phyloP scores from a whole-genome alignment of 2,888 invertebrate species.

The Papilio protenor region DNA sequence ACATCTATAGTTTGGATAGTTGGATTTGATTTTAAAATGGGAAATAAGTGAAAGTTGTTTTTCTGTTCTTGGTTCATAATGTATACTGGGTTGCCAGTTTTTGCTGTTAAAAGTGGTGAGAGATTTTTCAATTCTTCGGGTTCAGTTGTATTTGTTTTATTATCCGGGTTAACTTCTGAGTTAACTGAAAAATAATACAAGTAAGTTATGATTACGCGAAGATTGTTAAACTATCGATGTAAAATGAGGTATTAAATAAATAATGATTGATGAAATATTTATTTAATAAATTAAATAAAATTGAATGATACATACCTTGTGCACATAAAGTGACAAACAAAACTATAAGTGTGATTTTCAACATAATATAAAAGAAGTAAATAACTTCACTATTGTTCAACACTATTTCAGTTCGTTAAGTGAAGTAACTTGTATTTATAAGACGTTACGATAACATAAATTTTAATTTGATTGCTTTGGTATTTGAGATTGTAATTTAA shows the following conservation, averaged over 20 bases:
- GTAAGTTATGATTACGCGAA: background rate
- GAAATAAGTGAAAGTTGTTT: background rate
- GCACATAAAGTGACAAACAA: background rate
- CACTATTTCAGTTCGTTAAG: background rate
- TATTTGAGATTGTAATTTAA: background rate
- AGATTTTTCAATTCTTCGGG: background rate
- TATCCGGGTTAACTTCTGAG: background rate
- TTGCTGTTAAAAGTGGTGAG: background rate
- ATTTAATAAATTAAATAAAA: background rate
- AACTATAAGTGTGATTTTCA: background rate
- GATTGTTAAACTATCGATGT: background rate
- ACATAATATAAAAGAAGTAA: background rate
- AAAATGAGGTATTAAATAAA: background rate
- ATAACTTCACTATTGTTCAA: background rate
- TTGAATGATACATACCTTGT: background rate
- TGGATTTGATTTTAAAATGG: background rate
- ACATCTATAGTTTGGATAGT: background rate
- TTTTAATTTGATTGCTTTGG: background rate
- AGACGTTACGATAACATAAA: background rate
- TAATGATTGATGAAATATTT: no score
- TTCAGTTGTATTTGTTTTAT: background rate
- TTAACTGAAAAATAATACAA: conserved; percentile 3
- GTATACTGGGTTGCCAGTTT: conserved; percentile 1
- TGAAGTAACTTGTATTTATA: conserved; percentile 1
- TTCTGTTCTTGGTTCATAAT: background rate